Evolutionary conservation across 2,888 invertebrate species (phyloP).

Genomic region (Tinea trinotella): DNA sequence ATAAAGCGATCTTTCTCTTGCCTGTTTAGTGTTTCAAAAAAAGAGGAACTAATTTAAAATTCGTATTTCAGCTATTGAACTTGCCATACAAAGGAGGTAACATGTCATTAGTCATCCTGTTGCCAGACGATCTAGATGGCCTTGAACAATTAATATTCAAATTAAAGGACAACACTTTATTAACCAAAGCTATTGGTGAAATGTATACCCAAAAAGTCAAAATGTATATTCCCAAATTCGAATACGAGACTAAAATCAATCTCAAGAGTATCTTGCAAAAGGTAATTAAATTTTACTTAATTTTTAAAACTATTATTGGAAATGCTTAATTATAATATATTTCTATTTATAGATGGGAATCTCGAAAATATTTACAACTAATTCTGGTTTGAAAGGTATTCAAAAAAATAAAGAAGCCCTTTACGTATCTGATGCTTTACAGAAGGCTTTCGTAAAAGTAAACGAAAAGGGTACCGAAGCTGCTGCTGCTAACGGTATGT

Average conservation of each 20-base stretch:
- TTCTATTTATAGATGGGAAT: neutral
- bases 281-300: too few relatives aligned
- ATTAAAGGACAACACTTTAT: conserved; percentile 23
- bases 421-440: neutral
- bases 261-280: neutral
- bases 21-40: too few relatives aligned
- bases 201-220: neutral
- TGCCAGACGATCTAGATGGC: conserved; percentile 30
- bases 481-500: conserved; percentile 13
- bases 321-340: too few relatives aligned
- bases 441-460: neutral
- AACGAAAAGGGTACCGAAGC: conserved; percentile 13
- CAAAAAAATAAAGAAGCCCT: neutral
- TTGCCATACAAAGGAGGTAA: conserved; percentile 31
- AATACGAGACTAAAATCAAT: neutral
- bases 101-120: conserved; percentile 28
- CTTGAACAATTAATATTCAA: conserved; percentile 24
- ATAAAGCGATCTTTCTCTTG: neutral
- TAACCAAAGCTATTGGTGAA: conserved; percentile 21
- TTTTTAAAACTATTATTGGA: too few relatives aligned
- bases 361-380: neutral
- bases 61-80: conserved; percentile 33
- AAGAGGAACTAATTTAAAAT: too few relatives aligned
- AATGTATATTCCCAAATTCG: neutral
- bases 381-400: conserved; percentile 5